Percentiles rank a stretch among this genome's conserved stretches.
Evolutionary conservation across 1,140 invertebrate genomes (phyloP).

Genomic region (Neotoxoptera formosana): DNA sequence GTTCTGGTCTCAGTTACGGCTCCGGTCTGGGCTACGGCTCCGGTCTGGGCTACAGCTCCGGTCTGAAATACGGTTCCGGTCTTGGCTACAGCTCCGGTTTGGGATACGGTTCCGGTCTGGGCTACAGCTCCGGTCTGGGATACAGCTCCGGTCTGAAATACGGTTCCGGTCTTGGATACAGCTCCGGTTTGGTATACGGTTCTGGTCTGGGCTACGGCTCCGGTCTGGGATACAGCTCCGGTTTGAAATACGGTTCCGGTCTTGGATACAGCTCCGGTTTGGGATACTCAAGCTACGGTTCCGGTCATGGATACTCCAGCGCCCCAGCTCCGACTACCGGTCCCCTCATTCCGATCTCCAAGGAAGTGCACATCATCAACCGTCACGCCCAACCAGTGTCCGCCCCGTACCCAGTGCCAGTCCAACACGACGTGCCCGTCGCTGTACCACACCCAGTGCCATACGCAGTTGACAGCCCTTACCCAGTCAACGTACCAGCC

Average conservation of each 20-base stretch:
- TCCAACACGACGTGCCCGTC: conserved; percentile 46
- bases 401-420: conserved; percentile 57
- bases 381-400: conserved; percentile 50
- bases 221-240: neutral
- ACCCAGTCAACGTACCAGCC: conserved; percentile 51
- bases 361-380: conserved; percentile 55
- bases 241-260: neutral
- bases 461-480: conserved; percentile 54
- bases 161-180: neutral
- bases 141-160: neutral
- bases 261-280: neutral
- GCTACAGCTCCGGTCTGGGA: neutral
- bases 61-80: neutral
- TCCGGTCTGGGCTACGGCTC: conserved; percentile 10
- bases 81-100: neutral
- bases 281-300: neutral
- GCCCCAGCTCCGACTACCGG: conserved; percentile 19
- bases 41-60: neutral
- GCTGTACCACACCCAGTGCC: conserved; percentile 58
- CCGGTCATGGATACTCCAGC: neutral
- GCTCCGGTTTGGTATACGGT: neutral
- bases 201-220: neutral
- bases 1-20: neutral
- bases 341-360: conserved; percentile 1
- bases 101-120: neutral